A percentile compares a stretch with the other conserved stretches of the same genome.
These are phyloP conservation scores for Xanthia icteritia DNA, from an alignment of 2,888 invertebrate genomes.

Conservation along the genomic window DNA sequence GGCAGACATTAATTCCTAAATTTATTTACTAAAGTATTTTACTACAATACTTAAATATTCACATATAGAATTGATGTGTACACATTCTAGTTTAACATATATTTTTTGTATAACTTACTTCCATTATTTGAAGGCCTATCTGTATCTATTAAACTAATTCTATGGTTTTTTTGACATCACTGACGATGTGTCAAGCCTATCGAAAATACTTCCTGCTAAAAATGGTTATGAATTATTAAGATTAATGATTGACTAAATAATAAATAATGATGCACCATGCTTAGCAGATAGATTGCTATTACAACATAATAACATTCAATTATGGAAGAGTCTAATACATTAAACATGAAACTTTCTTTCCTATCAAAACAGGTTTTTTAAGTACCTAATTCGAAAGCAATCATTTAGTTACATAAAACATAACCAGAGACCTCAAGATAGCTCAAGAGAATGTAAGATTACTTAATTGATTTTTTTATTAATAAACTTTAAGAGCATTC, in stretches of 20 bases:
- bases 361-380: constrained; percentile 28
- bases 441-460: constrained; percentile 25
- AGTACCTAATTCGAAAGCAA: constrained; percentile 30
- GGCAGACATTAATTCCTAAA: not conserved
- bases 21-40: not conserved
- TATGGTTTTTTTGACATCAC: not conserved
- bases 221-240: not conserved
- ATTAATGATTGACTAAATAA: not conserved
- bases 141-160: not conserved
- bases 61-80: not conserved
- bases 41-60: not conserved
- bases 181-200: not conserved
- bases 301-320: constrained; percentile 16
- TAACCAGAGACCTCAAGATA: constrained; percentile 14
- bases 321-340: constrained; percentile 17
- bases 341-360: constrained; percentile 43
- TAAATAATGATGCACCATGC: constrained; percentile 6
- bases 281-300: not conserved
- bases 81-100: not conserved
- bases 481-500: constrained; percentile 3
- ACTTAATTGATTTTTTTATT: constrained; percentile 2
- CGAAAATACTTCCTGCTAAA: not conserved
- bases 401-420: constrained; percentile 38
- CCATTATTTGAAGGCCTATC: not conserved
- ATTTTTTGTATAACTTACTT: not conserved